Percentiles rank a stretch among this genome's conserved stretches.
phyloP scores from a whole-genome alignment of 1,140 invertebrate genomes.

The Formica exsecta region DNA sequence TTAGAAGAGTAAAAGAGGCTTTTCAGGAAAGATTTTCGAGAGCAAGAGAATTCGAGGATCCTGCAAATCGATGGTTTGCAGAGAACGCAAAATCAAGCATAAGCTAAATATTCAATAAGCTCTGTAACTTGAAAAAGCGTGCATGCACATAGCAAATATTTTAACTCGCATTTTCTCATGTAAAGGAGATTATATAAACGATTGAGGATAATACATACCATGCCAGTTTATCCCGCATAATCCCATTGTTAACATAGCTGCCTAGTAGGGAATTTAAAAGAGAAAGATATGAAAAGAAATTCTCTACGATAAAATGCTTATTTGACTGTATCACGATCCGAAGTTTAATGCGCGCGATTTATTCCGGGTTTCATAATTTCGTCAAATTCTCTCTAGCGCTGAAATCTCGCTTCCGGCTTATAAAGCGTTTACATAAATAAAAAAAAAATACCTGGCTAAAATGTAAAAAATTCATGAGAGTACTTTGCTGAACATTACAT shows the following conservation, averaged over 20 bases:
- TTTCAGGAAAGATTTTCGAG: not conserved
- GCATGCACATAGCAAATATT: not conserved
- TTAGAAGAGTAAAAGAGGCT: not conserved
- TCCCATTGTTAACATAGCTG: not conserved
- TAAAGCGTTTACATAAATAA: not conserved
- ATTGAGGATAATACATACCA: not conserved
- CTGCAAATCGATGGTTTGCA: not conserved
- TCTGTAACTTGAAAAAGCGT: not conserved
- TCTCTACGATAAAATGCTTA: not conserved
- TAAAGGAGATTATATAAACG: constrained; percentile 9
- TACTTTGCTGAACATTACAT: not conserved
- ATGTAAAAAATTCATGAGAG: not conserved
- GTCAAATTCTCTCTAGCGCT: not conserved
- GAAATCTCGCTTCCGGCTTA: not conserved
- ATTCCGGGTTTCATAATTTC: not conserved
- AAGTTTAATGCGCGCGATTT: constrained; percentile 26
- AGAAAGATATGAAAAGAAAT: not conserved
- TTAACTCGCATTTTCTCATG: not conserved
- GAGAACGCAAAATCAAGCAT: not conserved
- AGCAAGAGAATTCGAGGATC: not conserved
- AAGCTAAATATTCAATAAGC: constrained; percentile 3
- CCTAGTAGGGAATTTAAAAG: not conserved
- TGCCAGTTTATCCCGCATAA: not conserved
- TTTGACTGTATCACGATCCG: not conserved
- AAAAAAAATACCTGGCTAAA: not conserved